Percentiles rank a stretch among this genome's conserved stretches.
Evolutionary conservation across 2,888 invertebrate genomes (phyloP).

Genomic region (Lasioglossum leucozonium): DNA sequence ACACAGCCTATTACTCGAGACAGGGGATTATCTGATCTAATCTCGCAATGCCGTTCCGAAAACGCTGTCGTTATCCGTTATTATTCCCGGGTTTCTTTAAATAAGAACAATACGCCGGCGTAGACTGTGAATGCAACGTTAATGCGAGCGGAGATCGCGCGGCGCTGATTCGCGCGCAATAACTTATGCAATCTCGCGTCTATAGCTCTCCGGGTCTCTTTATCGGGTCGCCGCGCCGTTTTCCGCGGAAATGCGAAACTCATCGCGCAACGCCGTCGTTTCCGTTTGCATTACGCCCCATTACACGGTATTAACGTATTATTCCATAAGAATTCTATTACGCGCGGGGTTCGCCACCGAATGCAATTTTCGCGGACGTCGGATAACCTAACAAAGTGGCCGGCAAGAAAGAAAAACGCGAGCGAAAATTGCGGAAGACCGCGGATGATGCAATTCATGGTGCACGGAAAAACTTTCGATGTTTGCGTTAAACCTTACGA

Average conservation of each 20-base stretch:
- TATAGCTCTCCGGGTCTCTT: not conserved
- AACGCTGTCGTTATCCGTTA: constrained; percentile 53
- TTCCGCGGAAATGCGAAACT: constrained; percentile 14
- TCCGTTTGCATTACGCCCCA: not conserved
- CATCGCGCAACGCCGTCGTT: constrained; percentile 2
- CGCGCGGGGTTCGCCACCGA: not conserved
- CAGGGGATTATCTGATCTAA: constrained; percentile 66
- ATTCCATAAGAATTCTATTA: constrained; percentile 21
- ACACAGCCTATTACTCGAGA: constrained; percentile 46
- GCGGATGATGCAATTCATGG: not conserved
- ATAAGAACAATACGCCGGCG: constrained; percentile 45
- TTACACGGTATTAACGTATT: constrained; percentile 5
- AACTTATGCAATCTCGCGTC: constrained; percentile 33
- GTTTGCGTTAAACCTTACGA: too few species aligned
- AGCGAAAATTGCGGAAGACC: not conserved
- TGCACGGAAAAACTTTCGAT: not conserved
- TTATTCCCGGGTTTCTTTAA: constrained; percentile 57
- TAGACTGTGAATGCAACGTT: constrained; percentile 37
- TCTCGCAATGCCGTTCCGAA: constrained; percentile 51
- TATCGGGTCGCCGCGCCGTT: constrained; percentile 12
- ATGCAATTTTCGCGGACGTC: not conserved
- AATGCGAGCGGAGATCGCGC: constrained; percentile 27
- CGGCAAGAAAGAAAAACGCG: not conserved
- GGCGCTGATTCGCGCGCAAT: constrained; percentile 27
- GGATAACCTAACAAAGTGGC: not conserved